Conservation (phyloP, 2,797 vertebrate species). For the Anguilla megastoma region DNA sequence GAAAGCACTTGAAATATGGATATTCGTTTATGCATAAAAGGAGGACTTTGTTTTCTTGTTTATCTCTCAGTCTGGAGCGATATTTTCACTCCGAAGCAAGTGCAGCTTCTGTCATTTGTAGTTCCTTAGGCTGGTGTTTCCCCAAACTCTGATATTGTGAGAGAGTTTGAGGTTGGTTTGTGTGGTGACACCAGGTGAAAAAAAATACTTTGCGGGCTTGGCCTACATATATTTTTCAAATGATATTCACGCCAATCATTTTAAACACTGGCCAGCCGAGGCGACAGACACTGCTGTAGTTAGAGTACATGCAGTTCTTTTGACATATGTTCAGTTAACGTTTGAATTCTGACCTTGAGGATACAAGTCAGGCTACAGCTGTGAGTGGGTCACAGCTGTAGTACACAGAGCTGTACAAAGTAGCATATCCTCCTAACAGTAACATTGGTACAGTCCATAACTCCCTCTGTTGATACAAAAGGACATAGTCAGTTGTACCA, state of each 20-base stretch:
- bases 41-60: neutral
- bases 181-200: neutral
- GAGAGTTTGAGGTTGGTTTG: neutral
- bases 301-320: neutral
- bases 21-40: neutral
- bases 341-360: neutral
- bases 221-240: neutral
- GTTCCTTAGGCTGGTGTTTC: neutral
- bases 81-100: neutral
- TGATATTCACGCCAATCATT: neutral
- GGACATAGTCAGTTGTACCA: too few species aligned
- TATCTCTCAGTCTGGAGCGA: neutral
- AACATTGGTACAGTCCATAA: too few species aligned
- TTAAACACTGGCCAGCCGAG: neutral
- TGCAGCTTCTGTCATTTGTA: too few species aligned
- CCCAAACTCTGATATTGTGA: neutral
- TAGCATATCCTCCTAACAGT: too few species aligned
- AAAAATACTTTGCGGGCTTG: neutral
- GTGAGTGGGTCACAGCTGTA: too few species aligned
- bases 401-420: too few species aligned
- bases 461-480: too few species aligned
- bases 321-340: neutral
- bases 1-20: slow-evolving; percentile 23
- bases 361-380: neutral
- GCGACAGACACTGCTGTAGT: neutral